Evolutionary conservation across 2,113 vertebrate species (phyloP), one percentile per base, ranked within the genome.

Genomic region (Bos indicus): DNA sequence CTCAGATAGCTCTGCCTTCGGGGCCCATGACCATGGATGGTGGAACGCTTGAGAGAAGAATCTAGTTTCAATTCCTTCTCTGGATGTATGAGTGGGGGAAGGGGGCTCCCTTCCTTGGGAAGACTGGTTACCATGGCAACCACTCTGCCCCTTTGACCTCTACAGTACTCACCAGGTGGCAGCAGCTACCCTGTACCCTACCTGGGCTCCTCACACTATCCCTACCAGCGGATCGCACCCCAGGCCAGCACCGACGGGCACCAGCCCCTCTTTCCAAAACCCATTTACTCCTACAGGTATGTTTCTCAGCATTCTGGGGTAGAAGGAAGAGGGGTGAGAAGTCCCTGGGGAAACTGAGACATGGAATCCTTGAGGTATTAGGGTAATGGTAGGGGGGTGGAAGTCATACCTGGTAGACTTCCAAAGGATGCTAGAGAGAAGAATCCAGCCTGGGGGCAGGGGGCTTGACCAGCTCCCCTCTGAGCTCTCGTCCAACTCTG

Each of bases 241-340:
- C 99, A 99, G 80, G 98, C 98, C 95, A 98, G 97, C 80, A 98
- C 98, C 17, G 99, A 99, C 6, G 98, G 98, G 40, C 98, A 99
- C 82, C 99, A 99, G 95, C 98, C 99, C 9, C 98, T 99, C 86
- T 99, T 99, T 95, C 99, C 99, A 30, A 99, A 99, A 95, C 99
- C 99, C 87, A 99, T 99, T 98, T 99, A 99, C 98, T 99, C 99
- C 87, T 99, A 99, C 99, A 99, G 99, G 99, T 99, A 99, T 92
- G 1, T 30, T 67, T 88, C 86, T 71, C 36, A 52, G 36, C 26
- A 25, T 36, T 13, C 17, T 36, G 33, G n/a, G 36, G 12, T 30
- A n/a, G 48, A 54, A 56, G 15, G 64, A 71, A 46, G 81, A 40
- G 46, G 12, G 51, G 4, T 30, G 13, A 62, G 71, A 67, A 56